Evolutionary conservation across 2,888 invertebrate species (phyloP), one percentile per base, ranked within the genome.

Genomic region (Drosophila mayaguana): DNA sequence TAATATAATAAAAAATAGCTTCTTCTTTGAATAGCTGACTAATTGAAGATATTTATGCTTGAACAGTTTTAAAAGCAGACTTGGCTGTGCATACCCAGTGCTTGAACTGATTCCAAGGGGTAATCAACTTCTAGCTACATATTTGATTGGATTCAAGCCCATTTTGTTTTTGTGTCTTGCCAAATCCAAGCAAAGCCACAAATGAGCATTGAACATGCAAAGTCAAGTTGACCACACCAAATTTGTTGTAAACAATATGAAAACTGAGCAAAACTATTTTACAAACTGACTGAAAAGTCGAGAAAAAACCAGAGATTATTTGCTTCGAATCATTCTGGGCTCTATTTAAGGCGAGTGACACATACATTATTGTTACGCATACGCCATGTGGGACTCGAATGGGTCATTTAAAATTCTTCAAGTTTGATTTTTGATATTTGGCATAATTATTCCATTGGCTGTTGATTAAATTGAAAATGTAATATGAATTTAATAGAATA

Each of bases 171-270:
- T 55, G 43, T 40, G 60, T 18, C 43, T n/a, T 25, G 14, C 11
- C 20, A 43, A 67, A 56, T 48, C 22, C 18, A 46, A 28, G 32
- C 11, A 51, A 74, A 65, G 46, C 78, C 78, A 55, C 59, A 78
- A 57, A 63, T 55, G 60, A 45, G 73, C 50, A 46, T 42, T 38
- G 50, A 65, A 56, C 34, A 63, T 48, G 68, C 66, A 57, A 68
- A 75, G 62, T 65, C 57, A 73, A 64, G 53, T 72, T 73, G 79
- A 80, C 82, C 82, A 68, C 78, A 82, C 64, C 55, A 70, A 72
- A 80, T 73, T 68, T 77, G 72, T 65, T 80, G 80, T 70, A 80
- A 75, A 68, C 80, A 81, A 68, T 81, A 75, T 73, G 67, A 65
- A 64, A 70, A 61, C 32, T 63, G 50, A 28, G 50, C 63, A 69